Evolutionary conservation across 2,113 vertebrate species (phyloP), one percentile per base, ranked within the genome.

Genomic region (Pelodiscus sinensis): DNA sequence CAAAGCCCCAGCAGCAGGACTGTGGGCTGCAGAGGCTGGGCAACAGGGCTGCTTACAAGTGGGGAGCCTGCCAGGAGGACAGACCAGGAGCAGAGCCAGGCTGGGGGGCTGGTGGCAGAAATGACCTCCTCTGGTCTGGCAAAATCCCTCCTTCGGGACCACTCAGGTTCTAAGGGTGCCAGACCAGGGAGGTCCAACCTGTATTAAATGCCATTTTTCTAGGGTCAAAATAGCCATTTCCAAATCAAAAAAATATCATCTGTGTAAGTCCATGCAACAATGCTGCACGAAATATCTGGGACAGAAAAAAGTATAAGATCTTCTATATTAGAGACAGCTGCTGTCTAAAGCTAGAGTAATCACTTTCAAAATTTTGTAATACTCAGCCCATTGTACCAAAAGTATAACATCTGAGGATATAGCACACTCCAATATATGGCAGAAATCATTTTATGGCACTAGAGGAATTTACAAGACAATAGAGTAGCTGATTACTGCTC

Each of bases 391-490:
- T 50, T 24, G 12, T 27, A 50, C 24, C 38, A 13, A 88, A 73
- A 87, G 50, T 19, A 84, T 50, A 81, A 73, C 1, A 92, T 21
- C 12, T 54, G 54, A 85, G 19, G 58, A 81, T 19, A 13, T 2
- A 10, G 13, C 9, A n/a, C 35, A 68, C 31, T 29, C 31, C 80
- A 85, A 85, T 1, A 0, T 25, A 44, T 10, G 29, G 35, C 1
- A 82, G 13, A 58, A 92, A 80, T 68, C 77, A 87, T 57, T 9
- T 24, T 38, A 77, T 19, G 21, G n/a, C n/a, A 60, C 2, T 29
- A 0, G 0, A 83, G 38, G 27, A 84, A 57, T 0, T 0, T 50
- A 77, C 21, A 4, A 73, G 12, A 77, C 73, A 77, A 50, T 3
- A 77, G 35, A 25, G 38, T 77, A 77, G 73, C 12, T 50, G 21